Conservation (phyloP, 2,888 invertebrate species). For the Plagodis dolabraria region DNA sequence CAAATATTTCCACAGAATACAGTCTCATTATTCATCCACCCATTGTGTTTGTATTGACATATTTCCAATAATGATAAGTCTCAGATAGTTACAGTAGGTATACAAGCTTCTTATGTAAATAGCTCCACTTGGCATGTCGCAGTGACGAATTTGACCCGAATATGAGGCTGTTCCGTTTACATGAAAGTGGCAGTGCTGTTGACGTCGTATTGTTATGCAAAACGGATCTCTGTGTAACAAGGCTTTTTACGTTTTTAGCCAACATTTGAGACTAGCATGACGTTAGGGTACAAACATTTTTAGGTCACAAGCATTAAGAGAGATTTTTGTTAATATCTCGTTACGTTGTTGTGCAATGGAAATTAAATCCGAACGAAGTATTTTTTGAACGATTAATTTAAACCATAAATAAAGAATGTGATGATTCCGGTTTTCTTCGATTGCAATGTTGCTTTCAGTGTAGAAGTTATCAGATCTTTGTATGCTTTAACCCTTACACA, state of each 20-base stretch:
- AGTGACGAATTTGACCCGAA: conserved; percentile 70
- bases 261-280: conserved; percentile 8
- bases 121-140: conserved; percentile 46
- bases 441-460: no score
- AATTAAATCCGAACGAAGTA: no score
- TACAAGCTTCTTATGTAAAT: conserved; percentile 65
- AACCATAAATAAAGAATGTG: no score
- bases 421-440: no score
- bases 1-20: neutral
- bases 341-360: neutral
- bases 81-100: conserved; percentile 26
- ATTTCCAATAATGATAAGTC: conserved; percentile 54
- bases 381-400: no score
- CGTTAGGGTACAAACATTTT: conserved; percentile 16
- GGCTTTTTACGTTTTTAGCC: conserved; percentile 24
- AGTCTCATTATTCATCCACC: conserved; percentile 7
- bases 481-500: no score
- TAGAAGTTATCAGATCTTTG: no score
- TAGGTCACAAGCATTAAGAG: conserved; percentile 9
- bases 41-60: conserved; percentile 40
- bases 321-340: neutral
- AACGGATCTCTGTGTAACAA: conserved; percentile 53
- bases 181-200: conserved; percentile 50
- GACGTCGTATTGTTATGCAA: conserved; percentile 72
- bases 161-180: conserved; percentile 60